Evolutionary conservation across 2,888 invertebrate genomes (phyloP), one percentile per base, ranked within the genome.

Genomic region (Amiota minor): DNA sequence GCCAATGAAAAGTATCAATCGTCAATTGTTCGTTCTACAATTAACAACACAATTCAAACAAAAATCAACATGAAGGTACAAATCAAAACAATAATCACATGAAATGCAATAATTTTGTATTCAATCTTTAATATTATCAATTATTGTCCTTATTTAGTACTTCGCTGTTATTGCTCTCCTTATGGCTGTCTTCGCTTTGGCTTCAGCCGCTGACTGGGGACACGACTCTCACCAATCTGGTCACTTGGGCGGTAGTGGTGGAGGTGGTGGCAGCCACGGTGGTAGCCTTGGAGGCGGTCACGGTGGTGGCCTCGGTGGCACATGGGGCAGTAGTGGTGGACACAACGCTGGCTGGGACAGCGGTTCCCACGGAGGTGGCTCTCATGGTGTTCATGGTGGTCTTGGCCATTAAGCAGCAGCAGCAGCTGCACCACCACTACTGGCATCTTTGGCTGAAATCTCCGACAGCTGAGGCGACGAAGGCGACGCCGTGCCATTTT

Each of bases 181-280:
- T 35, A 71, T 71, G 71, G 71, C 62, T 49, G 4, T 49, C 20
- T 16, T 62, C 16, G 71, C 71, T n/a, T 16, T 62, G 62, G 71
- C 6, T 50, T 62, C 20, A 16, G 61, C 61, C 50, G 35, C 59
- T 61, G 50, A n/a, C 49, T 61, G 49, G 50, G 67, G 35, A 11
- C 18, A 47, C 47, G 6, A 50, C 14, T 49, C 47, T 10, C 67
- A 50, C 11, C 50, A 67, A 23, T 50, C 49, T 11, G 20, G 59
- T 11, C 16, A 56, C 46, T 47, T 50, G 49, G 12, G 70, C n/a
- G 20, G 50, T 61, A n/a, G 47, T 61, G 11, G 9, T 23, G 49
- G 4, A 35, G n/a, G n/a, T n/a, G 23, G 49, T 14, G 61, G 9
- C 50, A 50, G 71, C 12, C 10, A 16, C n/a, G n/a, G n/a, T n/a